These are phyloP conservation scores for Hybognathus amarus DNA, from an alignment of 2,797 vertebrate genomes.

Conservation along the genomic window DNA sequence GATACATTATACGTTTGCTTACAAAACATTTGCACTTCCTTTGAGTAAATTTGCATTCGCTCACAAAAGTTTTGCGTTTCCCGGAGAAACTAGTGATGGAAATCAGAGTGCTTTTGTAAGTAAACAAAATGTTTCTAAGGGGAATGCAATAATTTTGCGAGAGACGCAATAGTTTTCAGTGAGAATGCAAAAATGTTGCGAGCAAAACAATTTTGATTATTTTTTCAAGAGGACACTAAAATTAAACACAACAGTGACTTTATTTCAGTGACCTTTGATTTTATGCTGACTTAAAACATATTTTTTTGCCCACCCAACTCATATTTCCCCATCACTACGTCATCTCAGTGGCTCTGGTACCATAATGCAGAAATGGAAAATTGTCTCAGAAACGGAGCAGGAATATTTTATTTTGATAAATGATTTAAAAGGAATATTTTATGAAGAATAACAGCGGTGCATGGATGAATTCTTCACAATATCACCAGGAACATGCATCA, in stretches of 20 bases:
- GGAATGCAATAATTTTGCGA: background rate
- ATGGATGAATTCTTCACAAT: background rate
- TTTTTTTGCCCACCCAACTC: background rate
- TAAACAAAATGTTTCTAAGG: background rate
- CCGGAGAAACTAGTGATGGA: background rate
- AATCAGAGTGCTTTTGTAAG: background rate
- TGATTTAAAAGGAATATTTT: background rate
- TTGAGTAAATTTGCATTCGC: background rate
- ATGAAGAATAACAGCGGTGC: background rate
- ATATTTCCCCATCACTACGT: background rate
- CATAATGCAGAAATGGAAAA: background rate
- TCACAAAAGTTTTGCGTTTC: background rate
- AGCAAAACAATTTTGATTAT: no score
- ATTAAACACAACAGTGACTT: background rate
- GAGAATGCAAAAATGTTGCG: background rate
- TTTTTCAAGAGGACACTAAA: background rate
- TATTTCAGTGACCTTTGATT: background rate
- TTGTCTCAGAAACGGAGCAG: background rate
- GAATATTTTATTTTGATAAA: background rate
- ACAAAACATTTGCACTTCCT: background rate
- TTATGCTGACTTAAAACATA: background rate
- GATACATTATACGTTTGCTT: background rate
- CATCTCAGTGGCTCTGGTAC: background rate
- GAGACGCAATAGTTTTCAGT: background rate
- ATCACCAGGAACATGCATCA: background rate